Evolutionary conservation across 2,113 vertebrate genomes (phyloP).

Genomic region (Excalfactoria chinensis): DNA sequence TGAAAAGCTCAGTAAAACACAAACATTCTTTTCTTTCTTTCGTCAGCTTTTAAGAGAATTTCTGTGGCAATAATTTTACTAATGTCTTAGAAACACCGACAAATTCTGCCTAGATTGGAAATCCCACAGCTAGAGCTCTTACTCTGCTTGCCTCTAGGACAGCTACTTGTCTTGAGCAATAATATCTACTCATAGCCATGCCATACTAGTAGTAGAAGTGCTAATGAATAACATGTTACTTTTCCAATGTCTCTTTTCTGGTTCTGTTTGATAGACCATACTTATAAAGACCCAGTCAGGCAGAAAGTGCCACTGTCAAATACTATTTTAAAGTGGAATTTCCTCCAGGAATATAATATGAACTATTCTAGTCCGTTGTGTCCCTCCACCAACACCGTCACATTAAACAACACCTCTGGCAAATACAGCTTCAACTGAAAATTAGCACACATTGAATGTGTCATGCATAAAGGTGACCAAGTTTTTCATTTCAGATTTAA

Average conservation of each 20-base stretch:
- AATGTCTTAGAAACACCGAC: not conserved
- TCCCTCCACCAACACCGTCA: not conserved
- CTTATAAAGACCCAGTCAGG: not conserved
- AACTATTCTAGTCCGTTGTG: not conserved
- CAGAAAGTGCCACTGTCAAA: not conserved
- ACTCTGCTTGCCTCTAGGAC: not conserved
- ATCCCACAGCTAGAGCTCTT: not conserved
- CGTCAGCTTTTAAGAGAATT: not conserved
- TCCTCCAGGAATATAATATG: not conserved
- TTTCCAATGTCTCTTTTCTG: not conserved
- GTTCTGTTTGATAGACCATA: not conserved
- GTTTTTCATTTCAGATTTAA: not conserved
- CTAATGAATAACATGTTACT: not conserved
- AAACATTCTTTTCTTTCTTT: not conserved
- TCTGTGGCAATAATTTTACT: not conserved
- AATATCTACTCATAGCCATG: not conserved
- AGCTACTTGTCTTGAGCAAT: not conserved
- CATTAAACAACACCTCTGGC: not conserved
- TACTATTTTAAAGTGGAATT: not conserved
- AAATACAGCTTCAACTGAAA: conserved; percentile 38
- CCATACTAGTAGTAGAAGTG: not conserved
- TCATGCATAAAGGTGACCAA: not conserved
- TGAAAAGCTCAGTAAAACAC: not conserved
- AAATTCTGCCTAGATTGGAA: not conserved
- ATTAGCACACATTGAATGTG: not conserved